phyloP scores from a whole-genome alignment of 1,140 invertebrate species.

The Micrasema minimum region DNA sequence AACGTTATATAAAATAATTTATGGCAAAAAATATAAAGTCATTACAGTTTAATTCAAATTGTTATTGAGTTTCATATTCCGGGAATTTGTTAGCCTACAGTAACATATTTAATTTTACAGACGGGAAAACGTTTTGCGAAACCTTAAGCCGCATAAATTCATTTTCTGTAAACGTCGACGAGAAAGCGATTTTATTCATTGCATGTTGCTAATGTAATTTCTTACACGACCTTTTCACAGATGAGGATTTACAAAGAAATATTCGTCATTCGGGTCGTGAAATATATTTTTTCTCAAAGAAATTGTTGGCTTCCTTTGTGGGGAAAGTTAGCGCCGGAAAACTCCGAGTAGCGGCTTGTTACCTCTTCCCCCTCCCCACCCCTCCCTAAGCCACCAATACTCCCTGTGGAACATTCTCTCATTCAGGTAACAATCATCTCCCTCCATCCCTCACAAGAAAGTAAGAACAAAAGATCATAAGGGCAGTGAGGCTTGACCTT shows the following conservation, averaged over 20 bases:
- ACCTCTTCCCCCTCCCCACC: neutral
- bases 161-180: conserved; percentile 3
- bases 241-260: conserved; percentile 29
- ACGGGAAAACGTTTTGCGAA: conserved; percentile 4
- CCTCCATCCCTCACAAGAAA: conserved; percentile 6
- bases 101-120: conserved; percentile 11
- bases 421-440: conserved; percentile 13
- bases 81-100: neutral
- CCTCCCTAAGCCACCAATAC: too few species aligned
- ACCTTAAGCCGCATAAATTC: conserved; percentile 6
- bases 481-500: conserved; percentile 1
- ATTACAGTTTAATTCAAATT: conserved; percentile 5
- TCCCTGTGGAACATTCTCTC: conserved; percentile 17
- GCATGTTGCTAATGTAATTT: conserved; percentile 31
- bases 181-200: conserved; percentile 31
- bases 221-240: conserved; percentile 13
- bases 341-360: conserved; percentile 24
- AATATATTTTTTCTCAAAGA: conserved; percentile 28
- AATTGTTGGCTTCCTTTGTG: conserved; percentile 29
- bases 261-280: conserved; percentile 16
- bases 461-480: conserved; percentile 23
- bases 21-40: too few species aligned
- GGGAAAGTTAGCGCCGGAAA: conserved; percentile 23
- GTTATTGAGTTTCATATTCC: conserved; percentile 4
- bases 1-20: too few species aligned